These are phyloP conservation scores for Napeogenes sylphis DNA, from an alignment of 2,888 invertebrate species.

Conservation along the genomic window DNA sequence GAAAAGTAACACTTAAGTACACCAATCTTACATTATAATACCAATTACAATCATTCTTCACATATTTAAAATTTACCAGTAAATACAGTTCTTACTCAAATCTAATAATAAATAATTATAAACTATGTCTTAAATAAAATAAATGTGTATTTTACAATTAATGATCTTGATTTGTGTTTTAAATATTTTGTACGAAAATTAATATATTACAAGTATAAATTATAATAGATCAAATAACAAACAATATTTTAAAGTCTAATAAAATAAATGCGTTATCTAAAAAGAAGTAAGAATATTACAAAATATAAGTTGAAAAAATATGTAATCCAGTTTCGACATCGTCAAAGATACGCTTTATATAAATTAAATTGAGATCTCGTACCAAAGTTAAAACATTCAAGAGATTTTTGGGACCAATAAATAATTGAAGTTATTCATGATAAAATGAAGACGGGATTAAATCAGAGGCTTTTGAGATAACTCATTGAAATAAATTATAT, in stretches of 20 bases:
- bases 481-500: too few species aligned
- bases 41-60: constrained; percentile 61
- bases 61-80: constrained; percentile 32
- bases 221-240: too few species aligned
- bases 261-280: too few species aligned
- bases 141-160: background rate
- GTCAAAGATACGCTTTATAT: background rate
- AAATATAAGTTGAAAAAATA: background rate
- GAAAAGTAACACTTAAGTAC: constrained; percentile 69
- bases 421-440: too few species aligned
- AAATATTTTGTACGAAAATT: too few species aligned
- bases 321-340: background rate
- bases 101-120: background rate
- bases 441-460: too few species aligned
- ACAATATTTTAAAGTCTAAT: background rate
- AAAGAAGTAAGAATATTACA: too few species aligned
- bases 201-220: too few species aligned
- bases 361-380: background rate
- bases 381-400: background rate
- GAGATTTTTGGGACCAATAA: background rate
- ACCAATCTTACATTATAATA: constrained; percentile 55
- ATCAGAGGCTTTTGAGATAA: too few species aligned
- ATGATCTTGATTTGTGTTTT: too few species aligned
- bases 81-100: constrained; percentile 20
- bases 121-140: background rate